Evolutionary conservation across 2,797 vertebrate genomes (phyloP).

Genomic region (Periophthalmus magnuspinnatus): DNA sequence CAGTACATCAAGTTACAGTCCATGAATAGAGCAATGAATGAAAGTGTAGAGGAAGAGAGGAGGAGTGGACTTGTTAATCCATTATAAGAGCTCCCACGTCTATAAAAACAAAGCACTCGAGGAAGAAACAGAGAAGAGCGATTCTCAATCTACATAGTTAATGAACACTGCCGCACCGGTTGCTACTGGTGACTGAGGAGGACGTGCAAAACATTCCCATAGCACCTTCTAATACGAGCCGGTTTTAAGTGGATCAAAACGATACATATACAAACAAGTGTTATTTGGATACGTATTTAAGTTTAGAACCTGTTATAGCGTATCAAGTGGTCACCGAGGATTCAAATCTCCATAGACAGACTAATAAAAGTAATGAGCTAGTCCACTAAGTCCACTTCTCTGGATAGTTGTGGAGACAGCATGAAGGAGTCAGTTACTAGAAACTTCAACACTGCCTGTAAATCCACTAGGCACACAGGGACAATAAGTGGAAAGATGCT

Average conservation of each 20-base stretch:
- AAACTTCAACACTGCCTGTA: slow-evolving; percentile 51
- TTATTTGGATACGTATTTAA: slow-evolving; percentile 23
- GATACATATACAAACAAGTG: slow-evolving; percentile 33
- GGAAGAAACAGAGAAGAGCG: slow-evolving; percentile 20
- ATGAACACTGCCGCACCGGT: slow-evolving; percentile 60
- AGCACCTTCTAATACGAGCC: slow-evolving; percentile 30
- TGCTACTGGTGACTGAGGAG: slow-evolving; percentile 57
- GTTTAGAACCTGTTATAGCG: slow-evolving; percentile 25
- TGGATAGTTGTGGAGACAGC: slow-evolving; percentile 52
- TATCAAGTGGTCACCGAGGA: slow-evolving; percentile 38
- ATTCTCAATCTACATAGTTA: slow-evolving; percentile 55
- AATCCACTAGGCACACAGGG: not conserved
- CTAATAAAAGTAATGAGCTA: slow-evolving; percentile 41
- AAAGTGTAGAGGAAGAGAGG: slow-evolving; percentile 2
- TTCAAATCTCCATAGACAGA: slow-evolving; percentile 48
- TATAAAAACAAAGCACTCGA: slow-evolving; percentile 20
- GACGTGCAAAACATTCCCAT: slow-evolving; percentile 55
- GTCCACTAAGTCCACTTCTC: slow-evolving; percentile 35
- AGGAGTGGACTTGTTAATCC: slow-evolving; percentile 52
- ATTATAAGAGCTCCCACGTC: slow-evolving; percentile 48
- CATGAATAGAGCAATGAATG: not conserved
- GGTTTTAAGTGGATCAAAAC: slow-evolving; percentile 23
- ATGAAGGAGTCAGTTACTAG: slow-evolving; percentile 65
- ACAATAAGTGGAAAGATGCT: slow-evolving; percentile 41
- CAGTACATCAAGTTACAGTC: not conserved